These are phyloP conservation scores for Cheilosia vulpina DNA, from an alignment of 2,888 invertebrate species.

Conservation along the genomic window DNA sequence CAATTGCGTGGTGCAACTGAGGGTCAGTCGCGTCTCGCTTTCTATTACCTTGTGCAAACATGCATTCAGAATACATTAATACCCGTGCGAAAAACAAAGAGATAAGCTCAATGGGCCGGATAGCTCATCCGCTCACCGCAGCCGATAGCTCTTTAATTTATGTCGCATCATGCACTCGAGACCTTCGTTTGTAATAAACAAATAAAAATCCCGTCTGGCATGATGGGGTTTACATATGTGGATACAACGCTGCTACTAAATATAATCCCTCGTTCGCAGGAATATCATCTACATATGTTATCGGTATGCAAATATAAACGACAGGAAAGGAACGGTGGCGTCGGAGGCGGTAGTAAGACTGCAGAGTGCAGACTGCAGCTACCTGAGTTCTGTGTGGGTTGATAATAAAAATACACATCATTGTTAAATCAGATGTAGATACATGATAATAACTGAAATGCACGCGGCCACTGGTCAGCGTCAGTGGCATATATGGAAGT, in stretches of 20 bases:
- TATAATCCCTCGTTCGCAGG: slow-evolving; percentile 44
- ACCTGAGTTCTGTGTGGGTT: slow-evolving; percentile 31
- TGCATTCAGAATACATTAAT: slow-evolving; percentile 19
- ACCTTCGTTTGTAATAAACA: slow-evolving; percentile 61
- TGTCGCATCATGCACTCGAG: slow-evolving; percentile 70
- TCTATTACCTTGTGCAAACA: not conserved
- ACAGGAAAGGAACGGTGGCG: slow-evolving; percentile 23
- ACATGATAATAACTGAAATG: slow-evolving; percentile 12
- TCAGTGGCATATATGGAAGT: slow-evolving; percentile 38
- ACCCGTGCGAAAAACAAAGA: slow-evolving; percentile 12
- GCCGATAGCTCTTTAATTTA: slow-evolving; percentile 66
- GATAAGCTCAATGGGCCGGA: slow-evolving; percentile 8
- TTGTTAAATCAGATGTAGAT: slow-evolving; percentile 59
- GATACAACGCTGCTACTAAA: slow-evolving; percentile 30
- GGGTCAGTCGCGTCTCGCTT: not conserved
- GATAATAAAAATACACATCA: slow-evolving; percentile 59
- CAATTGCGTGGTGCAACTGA: not conserved
- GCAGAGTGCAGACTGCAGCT: slow-evolving; percentile 8
- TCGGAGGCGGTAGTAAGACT: slow-evolving; percentile 16
- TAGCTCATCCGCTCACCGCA: slow-evolving; percentile 21
- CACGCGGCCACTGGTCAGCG: slow-evolving; percentile 8
- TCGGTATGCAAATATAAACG: slow-evolving; percentile 54
- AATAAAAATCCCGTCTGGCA: slow-evolving; percentile 37
- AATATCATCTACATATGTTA: slow-evolving; percentile 50
- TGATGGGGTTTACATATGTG: slow-evolving; percentile 14